Evolutionary conservation across 2,113 vertebrate species (phyloP), one percentile per base, ranked within the genome.

Genomic region (Morone chrysops): DNA sequence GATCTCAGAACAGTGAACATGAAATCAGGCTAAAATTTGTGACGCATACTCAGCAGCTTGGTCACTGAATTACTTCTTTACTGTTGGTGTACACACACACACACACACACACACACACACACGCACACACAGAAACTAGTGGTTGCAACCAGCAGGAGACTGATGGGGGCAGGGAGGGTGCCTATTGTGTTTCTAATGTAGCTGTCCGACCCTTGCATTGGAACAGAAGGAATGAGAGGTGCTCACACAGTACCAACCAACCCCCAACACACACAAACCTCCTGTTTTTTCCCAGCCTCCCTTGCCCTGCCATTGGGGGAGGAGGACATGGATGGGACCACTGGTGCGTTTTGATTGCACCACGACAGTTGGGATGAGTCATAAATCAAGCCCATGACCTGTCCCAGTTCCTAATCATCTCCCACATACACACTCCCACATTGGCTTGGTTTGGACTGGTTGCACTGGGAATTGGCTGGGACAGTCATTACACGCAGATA

Each of bases 141-240:
- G 74, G 66, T 77, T 82, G 65, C 60, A 38, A 47, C 36, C 78
- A 69, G 50, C 43, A 20, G 70, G 78, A 67, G 75, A 48, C 43
- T 82, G 84, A 85, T 80, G 66, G 51, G 66, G 61, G 75, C 63
- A 74, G 43, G 85, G 80, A 77, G 69, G 60, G 53, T 20, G 36
- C 13, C 85, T 82, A 88, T 93, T 92, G 88, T 93, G 63, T 91
- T 89, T 88, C 87, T 84, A 88, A 92, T 92, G 81, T 85, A 56
- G 62, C 83, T 78, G 68, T 74, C 70, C 59, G 45, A 62, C 89
- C 65, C 75, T 78, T 86, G 66, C 82, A 61, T 78, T 78, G 50
- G 54, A 80, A 75, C 78, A 80, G 76, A 84, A 74, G 41, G 73
- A 31, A 63, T 63, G 61, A 66, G 70, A 78, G 63, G 38, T 76